phyloP scores from a whole-genome alignment of 2,797 vertebrate species.

The Antrozous pallidus region DNA sequence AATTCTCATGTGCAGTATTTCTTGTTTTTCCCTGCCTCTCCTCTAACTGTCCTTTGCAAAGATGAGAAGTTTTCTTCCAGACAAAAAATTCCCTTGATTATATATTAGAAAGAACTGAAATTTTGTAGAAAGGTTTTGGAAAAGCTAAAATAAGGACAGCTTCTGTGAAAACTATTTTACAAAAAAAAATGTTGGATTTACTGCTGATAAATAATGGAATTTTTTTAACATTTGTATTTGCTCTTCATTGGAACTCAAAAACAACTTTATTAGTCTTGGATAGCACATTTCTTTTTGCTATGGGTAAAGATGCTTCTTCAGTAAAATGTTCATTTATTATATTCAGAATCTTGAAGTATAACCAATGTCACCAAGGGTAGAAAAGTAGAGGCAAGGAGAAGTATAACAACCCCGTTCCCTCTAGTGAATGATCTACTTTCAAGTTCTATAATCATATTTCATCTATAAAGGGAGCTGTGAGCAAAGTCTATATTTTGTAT shows the following conservation, averaged over 20 bases:
- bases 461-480: conserved; percentile 8
- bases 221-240: conserved; percentile 28
- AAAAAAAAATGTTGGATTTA: background rate
- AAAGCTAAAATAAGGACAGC: conserved; percentile 41
- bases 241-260: conserved; percentile 37
- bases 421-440: background rate
- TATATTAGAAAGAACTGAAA: conserved; percentile 53
- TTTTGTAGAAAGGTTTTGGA: conserved; percentile 41
- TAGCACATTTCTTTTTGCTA: conserved; percentile 38
- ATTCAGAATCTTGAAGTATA: conserved; percentile 51
- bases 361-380: background rate
- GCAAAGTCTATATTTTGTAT: conserved; percentile 25
- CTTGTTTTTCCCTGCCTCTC: conserved; percentile 46
- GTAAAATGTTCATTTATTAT: conserved; percentile 21
- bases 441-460: conserved; percentile 17
- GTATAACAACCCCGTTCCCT: background rate
- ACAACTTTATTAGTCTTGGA: conserved; percentile 11
- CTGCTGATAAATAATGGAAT: conserved; percentile 18
- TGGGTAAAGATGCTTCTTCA: conserved; percentile 12
- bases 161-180: conserved; percentile 28
- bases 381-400: conserved; percentile 26
- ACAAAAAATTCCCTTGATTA: conserved; percentile 63
- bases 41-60: conserved; percentile 60
- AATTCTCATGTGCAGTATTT: background rate
- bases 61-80: conserved; percentile 56